Base-by-base conservation (phyloP, 2,113 vertebrate genomes). In the Tapirus terrestris region DNA sequence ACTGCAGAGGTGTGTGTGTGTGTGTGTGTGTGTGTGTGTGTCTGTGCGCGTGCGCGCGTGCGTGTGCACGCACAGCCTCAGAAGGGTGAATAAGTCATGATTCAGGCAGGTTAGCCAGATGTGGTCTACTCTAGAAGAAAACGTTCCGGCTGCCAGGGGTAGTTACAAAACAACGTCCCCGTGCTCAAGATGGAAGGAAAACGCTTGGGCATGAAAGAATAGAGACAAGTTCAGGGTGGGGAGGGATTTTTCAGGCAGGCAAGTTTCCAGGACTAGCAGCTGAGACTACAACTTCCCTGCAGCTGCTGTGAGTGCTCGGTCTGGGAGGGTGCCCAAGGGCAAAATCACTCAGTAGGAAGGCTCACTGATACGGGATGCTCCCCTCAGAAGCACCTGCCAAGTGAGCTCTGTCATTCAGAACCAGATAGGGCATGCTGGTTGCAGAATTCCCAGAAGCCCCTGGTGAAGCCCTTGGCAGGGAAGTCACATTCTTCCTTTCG, bases 321-420 rank as follows among this genome's bases (percentile, higher is more conserved):
- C 73, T 83, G 56, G 45, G 75, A 93, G 18, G 17, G 65, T 21
- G 4, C 43, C 75, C 67, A 61, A 13, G 61, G 60, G n/a, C 27
- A 4, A 53, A 17, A 12, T 63, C 5, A 6, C 43, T 70, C 36
- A n/a, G 33, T 3, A 63, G 65, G 43, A 81, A 68, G 67, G 33
- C 36, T 72, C 48, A 6, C 27, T 85, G 68, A 21, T 45, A 39
- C 1, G 0, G n/a, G 48, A 4, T 68, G 23, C 48, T 85, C 56
- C 25, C 5, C n/a, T 77, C 65, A 63, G 29, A 88, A 90, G 60
- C 29, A 20, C 43, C 43, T 72, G 33, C 58, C 25, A 45, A 23
- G 36, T 80, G 29, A 65, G 48, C 45, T 16, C 39, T 70, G 65
- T 91, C 63, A 36, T 92, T 96, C 39, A 68, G 39, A 90, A 43